Evolutionary conservation across 2,797 vertebrate species (phyloP).

Genomic region (Coluber constrictor): DNA sequence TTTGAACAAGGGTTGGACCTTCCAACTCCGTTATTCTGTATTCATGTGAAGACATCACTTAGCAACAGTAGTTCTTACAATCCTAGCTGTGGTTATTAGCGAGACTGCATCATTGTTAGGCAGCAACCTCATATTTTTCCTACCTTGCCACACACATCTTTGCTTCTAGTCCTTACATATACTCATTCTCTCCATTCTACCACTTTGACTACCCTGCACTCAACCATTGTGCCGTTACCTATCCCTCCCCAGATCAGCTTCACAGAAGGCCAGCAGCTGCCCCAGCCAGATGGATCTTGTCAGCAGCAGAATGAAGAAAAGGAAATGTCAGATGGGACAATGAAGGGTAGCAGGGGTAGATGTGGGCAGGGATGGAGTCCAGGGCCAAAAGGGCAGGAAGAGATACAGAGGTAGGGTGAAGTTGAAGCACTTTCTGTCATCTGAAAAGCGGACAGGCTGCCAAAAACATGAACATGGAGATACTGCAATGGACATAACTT

Average conservation of each 20-base stretch:
- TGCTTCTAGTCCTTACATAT: background rate
- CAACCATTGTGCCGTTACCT: background rate
- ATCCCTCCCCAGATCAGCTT: too few species aligned
- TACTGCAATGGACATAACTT: background rate
- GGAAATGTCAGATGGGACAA: background rate
- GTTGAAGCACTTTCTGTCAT: background rate
- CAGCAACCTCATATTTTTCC: background rate
- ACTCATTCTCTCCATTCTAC: background rate
- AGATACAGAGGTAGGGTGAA: background rate
- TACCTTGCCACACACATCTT: background rate
- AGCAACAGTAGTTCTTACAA: background rate
- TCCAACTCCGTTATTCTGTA: too few species aligned
- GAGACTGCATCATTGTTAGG: background rate
- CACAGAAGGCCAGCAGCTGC: background rate
- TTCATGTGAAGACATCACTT: background rate
- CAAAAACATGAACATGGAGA: background rate
- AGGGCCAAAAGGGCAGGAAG: background rate
- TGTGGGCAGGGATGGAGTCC: background rate
- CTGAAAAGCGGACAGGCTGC: background rate
- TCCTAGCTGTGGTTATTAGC: background rate
- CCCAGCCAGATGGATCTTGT: background rate
- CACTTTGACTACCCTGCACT: background rate
- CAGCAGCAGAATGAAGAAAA: background rate
- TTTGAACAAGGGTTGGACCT: background rate
- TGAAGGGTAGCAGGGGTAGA: too few species aligned